These are phyloP conservation scores for Percina caprodes DNA, from an alignment of 2,113 vertebrate species.

Conservation along the genomic window DNA sequence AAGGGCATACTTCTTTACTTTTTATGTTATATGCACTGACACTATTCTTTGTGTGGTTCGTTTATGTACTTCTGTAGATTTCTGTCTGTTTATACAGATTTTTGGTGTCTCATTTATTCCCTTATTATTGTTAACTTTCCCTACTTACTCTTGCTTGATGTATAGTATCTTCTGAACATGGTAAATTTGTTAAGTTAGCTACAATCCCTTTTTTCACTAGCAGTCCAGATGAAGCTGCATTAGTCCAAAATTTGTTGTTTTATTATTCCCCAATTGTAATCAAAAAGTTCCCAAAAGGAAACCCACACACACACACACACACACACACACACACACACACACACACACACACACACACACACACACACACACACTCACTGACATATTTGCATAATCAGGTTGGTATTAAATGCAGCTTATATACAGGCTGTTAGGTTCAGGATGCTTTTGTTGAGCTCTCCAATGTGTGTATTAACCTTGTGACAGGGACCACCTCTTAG, in stretches of 20 bases:
- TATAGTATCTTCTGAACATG: not conserved
- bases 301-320: not conserved
- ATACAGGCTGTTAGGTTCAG: not conserved
- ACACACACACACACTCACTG: not conserved
- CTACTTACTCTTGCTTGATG: not conserved
- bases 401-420: not conserved
- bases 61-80: not conserved
- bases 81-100: not conserved
- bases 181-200: too few relatives aligned
- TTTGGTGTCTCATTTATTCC: not conserved
- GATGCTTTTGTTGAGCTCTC: not conserved
- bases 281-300: not conserved
- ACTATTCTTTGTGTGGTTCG: too few relatives aligned
- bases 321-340: too few relatives aligned
- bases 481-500: not conserved
- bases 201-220: not conserved
- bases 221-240: not conserved
- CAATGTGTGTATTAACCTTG: not conserved
- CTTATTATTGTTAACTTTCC: not conserved
- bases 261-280: too few relatives aligned
- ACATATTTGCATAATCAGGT: conserved; percentile 17
- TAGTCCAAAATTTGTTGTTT: too few relatives aligned
- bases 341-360: conserved; percentile 5
- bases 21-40: too few relatives aligned
- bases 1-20: too few relatives aligned